Conservation (phyloP, 2,888 invertebrate genomes). For the Ormyrus labotus region DNA sequence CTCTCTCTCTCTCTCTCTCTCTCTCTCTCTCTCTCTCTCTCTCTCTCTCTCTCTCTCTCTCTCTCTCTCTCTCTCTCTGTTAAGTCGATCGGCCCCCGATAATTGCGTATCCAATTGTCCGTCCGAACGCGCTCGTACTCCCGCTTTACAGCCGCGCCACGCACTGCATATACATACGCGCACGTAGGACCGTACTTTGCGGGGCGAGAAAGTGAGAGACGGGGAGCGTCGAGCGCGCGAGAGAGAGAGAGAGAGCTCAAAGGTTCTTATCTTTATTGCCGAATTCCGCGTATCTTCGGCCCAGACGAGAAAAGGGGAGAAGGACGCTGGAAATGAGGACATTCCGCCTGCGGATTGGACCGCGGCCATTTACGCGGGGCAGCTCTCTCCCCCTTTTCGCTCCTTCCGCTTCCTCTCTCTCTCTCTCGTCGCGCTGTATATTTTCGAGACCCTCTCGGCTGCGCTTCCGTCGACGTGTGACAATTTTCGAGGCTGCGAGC, state of each 20-base stretch:
- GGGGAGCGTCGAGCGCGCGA: background rate
- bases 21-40: too few species aligned
- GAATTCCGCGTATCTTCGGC: slow-evolving; percentile 66
- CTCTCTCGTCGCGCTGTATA: slow-evolving; percentile 8
- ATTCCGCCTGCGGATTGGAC: slow-evolving; percentile 68
- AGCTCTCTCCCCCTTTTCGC: slow-evolving; percentile 2
- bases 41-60: too few species aligned
- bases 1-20: too few species aligned
- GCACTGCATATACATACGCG: background rate
- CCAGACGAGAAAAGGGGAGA: slow-evolving; percentile 46
- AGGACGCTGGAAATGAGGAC: slow-evolving; percentile 65
- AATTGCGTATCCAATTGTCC: slow-evolving; percentile 55
- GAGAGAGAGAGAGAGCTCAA: slow-evolving; percentile 53
- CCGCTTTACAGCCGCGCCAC: background rate
- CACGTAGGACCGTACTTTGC: background rate
- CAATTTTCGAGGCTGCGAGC: slow-evolving; percentile 34
- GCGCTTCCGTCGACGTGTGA: slow-evolving; percentile 20
- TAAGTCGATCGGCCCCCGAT: slow-evolving; percentile 53
- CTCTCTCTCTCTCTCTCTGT: slow-evolving; percentile 9
- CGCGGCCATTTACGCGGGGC: slow-evolving; percentile 64
- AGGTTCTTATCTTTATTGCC: slow-evolving; percentile 70
- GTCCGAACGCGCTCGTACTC: slow-evolving; percentile 27
- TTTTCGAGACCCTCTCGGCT: slow-evolving; percentile 11
- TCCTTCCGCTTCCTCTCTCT: background rate
- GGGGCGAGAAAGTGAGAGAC: slow-evolving; percentile 6